These are phyloP conservation scores for Gopherus flavomarginatus DNA, from an alignment of 2,113 vertebrate genomes.

Conservation along the genomic window DNA sequence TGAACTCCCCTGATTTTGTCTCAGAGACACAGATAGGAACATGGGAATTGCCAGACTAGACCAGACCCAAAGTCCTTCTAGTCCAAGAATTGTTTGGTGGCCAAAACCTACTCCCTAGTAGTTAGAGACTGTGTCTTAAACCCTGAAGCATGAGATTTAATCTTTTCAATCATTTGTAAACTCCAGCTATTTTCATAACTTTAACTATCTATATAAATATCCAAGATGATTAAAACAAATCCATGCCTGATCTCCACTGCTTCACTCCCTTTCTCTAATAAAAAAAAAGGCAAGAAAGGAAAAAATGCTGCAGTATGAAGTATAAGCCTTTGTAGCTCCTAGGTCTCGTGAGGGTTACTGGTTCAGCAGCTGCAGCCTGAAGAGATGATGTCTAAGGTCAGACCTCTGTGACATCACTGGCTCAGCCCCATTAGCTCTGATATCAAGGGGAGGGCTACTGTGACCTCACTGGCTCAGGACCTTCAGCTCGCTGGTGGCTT, in stretches of 20 bases:
- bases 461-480: no score
- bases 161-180: not conserved
- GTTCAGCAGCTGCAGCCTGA: not conserved
- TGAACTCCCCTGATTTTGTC: fast-evolving
- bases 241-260: not conserved
- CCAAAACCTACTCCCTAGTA: not conserved
- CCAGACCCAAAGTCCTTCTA: fast-evolving
- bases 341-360: not conserved
- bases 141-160: not conserved
- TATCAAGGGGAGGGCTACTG: no score
- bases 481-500: no score
- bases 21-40: not conserved
- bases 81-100: fast-evolving
- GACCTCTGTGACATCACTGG: no score
- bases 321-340: not conserved
- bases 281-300: not conserved
- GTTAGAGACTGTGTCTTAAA: not conserved
- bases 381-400: not conserved
- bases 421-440: no score
- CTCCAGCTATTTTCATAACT: not conserved
- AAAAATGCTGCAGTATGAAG: fast-evolving
- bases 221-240: not conserved
- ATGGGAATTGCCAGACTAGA: fast-evolving
- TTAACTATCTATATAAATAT: not conserved
- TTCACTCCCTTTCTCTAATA: not conserved